These are phyloP conservation scores for Drosophila triauraria DNA, from an alignment of 1,140 invertebrate species.

Conservation along the genomic window DNA sequence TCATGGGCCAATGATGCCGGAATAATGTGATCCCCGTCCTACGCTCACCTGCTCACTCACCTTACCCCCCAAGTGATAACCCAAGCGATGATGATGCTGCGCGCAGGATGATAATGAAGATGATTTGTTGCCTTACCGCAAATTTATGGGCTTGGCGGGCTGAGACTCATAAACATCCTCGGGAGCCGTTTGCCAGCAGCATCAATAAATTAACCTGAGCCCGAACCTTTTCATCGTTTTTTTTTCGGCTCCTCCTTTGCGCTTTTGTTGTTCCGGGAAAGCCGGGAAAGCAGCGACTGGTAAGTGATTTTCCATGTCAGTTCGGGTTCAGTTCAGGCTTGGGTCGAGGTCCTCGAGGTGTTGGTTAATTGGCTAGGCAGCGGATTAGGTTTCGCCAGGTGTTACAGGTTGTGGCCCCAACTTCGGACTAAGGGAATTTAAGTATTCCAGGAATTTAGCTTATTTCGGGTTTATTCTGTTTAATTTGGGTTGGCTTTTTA, in stretches of 20 bases:
- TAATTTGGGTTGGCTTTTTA: background rate
- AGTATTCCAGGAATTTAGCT: conserved; percentile 2
- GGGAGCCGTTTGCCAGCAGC: conserved; percentile 12
- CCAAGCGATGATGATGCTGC: conserved; percentile 11
- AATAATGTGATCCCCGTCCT: conserved; percentile 51
- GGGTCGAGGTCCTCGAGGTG: conserved; percentile 4
- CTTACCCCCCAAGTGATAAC: conserved; percentile 9
- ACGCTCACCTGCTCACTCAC: conserved; percentile 11
- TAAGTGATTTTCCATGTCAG: conserved; percentile 75
- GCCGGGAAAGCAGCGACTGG: conserved; percentile 13
- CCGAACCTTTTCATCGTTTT: conserved; percentile 12
- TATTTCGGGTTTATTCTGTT: background rate
- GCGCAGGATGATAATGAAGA: conserved; percentile 39
- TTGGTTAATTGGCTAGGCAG: conserved; percentile 19
- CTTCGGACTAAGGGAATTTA: background rate
- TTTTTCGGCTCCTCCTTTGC: background rate
- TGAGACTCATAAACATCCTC: conserved; percentile 59
- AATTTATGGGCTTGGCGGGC: conserved; percentile 64
- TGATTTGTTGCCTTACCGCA: conserved; percentile 67
- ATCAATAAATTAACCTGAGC: conserved; percentile 67
- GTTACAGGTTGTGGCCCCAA: conserved; percentile 2
- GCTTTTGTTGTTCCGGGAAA: conserved; percentile 21
- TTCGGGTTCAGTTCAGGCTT: conserved; percentile 19
- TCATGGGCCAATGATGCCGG: conserved; percentile 73
- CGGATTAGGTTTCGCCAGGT: conserved; percentile 7